Percentiles rank a stretch among this genome's conserved stretches.
phyloP scores from a whole-genome alignment of 2,113 vertebrate species.

The Holacanthus passer region DNA sequence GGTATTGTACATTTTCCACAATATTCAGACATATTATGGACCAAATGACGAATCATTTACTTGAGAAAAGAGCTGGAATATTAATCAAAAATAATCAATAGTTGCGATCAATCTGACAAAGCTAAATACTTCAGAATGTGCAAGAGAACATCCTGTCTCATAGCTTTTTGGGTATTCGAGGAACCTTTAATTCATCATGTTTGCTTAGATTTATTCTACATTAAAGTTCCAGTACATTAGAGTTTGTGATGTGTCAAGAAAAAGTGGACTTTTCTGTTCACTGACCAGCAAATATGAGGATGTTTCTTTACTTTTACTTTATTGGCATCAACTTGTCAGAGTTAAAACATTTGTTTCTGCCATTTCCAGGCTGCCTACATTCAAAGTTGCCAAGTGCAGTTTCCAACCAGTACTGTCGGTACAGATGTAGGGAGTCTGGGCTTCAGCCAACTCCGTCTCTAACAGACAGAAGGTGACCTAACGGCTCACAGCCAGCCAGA shows the following conservation, averaged over 20 bases:
- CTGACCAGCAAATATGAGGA: neutral
- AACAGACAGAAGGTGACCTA: constrained; percentile 37
- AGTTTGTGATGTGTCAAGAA: no score
- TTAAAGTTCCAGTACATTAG: no score
- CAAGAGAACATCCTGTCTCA: neutral
- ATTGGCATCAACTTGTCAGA: neutral
- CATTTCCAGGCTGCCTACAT: neutral
- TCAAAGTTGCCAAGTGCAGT: neutral
- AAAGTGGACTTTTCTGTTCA: neutral
- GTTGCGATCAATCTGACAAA: neutral
- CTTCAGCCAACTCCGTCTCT: constrained; percentile 8
- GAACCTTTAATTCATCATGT: neutral
- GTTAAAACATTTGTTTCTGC: neutral
- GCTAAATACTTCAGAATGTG: no score
- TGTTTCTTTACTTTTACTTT: neutral
- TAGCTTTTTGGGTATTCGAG: neutral
- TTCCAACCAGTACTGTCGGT: neutral
- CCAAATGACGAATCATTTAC: no score
- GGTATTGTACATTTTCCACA: neutral
- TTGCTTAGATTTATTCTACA: neutral
- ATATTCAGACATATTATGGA: neutral
- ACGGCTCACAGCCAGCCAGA: constrained; percentile 5
- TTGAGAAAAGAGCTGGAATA: no score
- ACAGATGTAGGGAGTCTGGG: neutral
- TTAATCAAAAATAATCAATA: no score